phyloP scores from a whole-genome alignment of 2,797 vertebrate genomes.

The Furcifer pardalis region DNA sequence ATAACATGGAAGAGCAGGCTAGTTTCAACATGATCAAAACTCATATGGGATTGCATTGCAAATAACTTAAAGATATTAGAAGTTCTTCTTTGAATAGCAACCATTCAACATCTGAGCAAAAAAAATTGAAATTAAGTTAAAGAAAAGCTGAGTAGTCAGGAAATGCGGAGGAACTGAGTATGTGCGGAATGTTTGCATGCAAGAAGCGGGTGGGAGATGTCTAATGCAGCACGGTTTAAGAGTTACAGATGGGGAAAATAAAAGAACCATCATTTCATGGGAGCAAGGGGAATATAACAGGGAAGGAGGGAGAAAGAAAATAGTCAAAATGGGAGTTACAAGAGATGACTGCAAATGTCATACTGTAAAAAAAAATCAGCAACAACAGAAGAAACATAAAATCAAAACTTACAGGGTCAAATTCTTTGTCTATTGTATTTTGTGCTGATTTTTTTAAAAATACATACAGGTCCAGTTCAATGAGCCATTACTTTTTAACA shows the following conservation, averaged over 20 bases:
- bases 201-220: not conserved
- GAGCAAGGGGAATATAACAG: rapidly evolving
- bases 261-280: not conserved
- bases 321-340: not conserved
- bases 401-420: conserved; percentile 25
- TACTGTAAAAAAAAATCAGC: not conserved
- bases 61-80: not conserved
- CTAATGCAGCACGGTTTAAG: not conserved
- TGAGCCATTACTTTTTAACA: conserved; percentile 39
- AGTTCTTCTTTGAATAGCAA: conserved; percentile 7
- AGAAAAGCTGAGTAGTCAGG: conserved; percentile 5
- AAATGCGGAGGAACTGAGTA: not conserved
- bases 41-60: not conserved
- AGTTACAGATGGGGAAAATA: conserved; percentile 17
- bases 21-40: conserved; percentile 5
- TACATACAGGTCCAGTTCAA: conserved; percentile 15
- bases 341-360: not conserved
- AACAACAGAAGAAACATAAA: not conserved
- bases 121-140: conserved; percentile 19
- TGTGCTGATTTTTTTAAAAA: conserved; percentile 16
- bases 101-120: conserved; percentile 19
- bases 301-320: not conserved
- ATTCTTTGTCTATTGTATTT: conserved; percentile 5
- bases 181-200: conserved; percentile 1
- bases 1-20: not conserved